Conservation (phyloP, 2,888 invertebrate genomes). For the Mechanitis mazaeus region DNA sequence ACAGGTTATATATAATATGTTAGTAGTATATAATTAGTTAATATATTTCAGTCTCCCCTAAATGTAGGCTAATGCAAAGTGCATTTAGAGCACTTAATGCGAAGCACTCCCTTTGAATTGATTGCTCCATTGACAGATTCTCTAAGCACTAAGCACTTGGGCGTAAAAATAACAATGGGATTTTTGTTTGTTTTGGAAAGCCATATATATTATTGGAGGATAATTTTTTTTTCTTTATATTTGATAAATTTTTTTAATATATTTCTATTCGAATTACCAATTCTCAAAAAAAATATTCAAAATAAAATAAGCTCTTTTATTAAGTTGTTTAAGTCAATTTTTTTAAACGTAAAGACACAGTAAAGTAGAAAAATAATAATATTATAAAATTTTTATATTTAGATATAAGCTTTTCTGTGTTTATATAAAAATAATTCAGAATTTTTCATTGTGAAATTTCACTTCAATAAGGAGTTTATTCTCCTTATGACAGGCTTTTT, state of each 20-base stretch:
- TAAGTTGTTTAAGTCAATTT: too few relatives aligned
- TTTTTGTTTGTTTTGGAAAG: slow-evolving; percentile 14
- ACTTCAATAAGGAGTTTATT: not conserved
- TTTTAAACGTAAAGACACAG: too few relatives aligned
- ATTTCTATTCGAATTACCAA: too few relatives aligned
- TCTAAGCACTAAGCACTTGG: slow-evolving; percentile 19
- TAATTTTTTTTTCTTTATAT: too few relatives aligned
- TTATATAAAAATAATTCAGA: not conserved
- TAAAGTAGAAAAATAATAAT: too few relatives aligned
- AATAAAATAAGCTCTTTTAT: too few relatives aligned
- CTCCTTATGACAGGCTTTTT: too few relatives aligned
- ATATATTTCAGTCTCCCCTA: slow-evolving; percentile 34
- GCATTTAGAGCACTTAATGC: slow-evolving; percentile 47
- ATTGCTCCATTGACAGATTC: slow-evolving; percentile 39
- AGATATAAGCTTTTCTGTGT: too few relatives aligned
- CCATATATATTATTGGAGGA: slow-evolving; percentile 6
- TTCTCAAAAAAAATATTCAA: too few relatives aligned
- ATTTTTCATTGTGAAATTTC: slow-evolving; percentile 1
- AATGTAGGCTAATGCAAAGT: slow-evolving; percentile 46
- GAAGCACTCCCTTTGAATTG: slow-evolving; percentile 44
- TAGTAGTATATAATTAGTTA: not conserved
- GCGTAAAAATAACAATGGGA: slow-evolving; percentile 19
- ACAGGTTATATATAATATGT: too few relatives aligned
- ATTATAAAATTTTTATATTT: too few relatives aligned
- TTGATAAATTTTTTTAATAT: too few relatives aligned